Evolutionary conservation across 2,888 invertebrate species (phyloP).

Genomic region (Pammene aurita): DNA sequence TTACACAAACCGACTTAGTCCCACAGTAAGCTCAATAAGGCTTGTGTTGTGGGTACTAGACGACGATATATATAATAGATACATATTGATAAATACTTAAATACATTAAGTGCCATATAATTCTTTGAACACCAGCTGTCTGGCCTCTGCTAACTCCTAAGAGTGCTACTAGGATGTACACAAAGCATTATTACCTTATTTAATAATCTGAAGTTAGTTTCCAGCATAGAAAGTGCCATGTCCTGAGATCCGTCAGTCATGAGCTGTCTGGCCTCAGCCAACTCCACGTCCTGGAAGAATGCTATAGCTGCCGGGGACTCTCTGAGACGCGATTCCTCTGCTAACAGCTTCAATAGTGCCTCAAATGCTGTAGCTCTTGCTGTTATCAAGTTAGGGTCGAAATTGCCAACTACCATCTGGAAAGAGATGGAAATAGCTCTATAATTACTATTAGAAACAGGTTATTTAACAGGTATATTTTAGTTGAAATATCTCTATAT

Average conservation of each 20-base stretch:
- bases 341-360: slow-evolving; percentile 82
- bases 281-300: slow-evolving; percentile 87
- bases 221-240: slow-evolving; percentile 85
- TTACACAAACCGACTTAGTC: too few relatives aligned
- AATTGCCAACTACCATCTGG: slow-evolving; percentile 87
- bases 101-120: too few relatives aligned
- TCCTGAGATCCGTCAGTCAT: slow-evolving; percentile 84
- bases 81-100: too few relatives aligned
- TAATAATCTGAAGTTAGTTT: slow-evolving; percentile 86
- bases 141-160: too few relatives aligned
- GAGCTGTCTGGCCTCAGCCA: slow-evolving; percentile 83
- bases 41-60: too few relatives aligned
- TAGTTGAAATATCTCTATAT: too few relatives aligned
- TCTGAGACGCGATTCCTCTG: slow-evolving; percentile 81
- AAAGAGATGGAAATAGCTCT: slow-evolving; percentile 52
- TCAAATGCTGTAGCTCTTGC: slow-evolving; percentile 86
- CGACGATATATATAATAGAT: too few relatives aligned
- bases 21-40: too few relatives aligned
- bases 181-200: slow-evolving; percentile 65
- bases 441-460: too few relatives aligned
- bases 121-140: too few relatives aligned
- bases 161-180: too few relatives aligned
- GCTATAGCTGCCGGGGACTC: slow-evolving; percentile 82
- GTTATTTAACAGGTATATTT: too few relatives aligned
- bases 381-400: slow-evolving; percentile 86